phyloP scores from a whole-genome alignment of 2,888 invertebrate species.

The Melanophora roralis region DNA sequence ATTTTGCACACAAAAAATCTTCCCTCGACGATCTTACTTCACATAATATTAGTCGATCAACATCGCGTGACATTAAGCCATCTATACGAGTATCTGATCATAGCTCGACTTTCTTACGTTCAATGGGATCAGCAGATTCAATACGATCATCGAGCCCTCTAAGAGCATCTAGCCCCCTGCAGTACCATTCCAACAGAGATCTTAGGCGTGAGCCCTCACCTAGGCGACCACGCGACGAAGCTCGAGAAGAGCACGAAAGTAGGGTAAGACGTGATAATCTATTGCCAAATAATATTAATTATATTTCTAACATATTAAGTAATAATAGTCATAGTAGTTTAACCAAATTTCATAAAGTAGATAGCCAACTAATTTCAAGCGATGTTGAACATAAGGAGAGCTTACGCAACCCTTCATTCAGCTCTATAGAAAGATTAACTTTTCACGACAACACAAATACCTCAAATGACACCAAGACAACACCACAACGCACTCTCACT shows the following conservation, averaged over 20 bases:
- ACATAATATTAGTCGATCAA: conserved; percentile 68
- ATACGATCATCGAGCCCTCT: conserved; percentile 69
- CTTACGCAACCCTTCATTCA: conserved; percentile 63
- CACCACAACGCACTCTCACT: conserved; percentile 51
- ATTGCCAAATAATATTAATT: conserved; percentile 75
- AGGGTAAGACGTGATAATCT: conserved; percentile 76
- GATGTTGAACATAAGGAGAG: conserved; percentile 51
- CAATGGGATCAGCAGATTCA: conserved; percentile 71
- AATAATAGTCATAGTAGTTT: conserved; percentile 74
- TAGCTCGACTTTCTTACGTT: conserved; percentile 64
- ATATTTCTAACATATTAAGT: conserved; percentile 73
- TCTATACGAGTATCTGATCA: conserved; percentile 70
- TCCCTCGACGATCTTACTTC: conserved; percentile 70
- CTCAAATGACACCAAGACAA: conserved; percentile 47
- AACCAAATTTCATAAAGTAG: conserved; percentile 77
- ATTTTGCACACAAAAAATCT: conserved; percentile 71
- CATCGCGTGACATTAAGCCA: conserved; percentile 68
- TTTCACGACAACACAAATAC: conserved; percentile 62
- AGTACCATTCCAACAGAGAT: conserved; percentile 72
- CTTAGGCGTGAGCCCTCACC: conserved; percentile 74
- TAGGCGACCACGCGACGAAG: conserved; percentile 71
- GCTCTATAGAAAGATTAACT: conserved; percentile 60
- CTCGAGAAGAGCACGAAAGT: conserved; percentile 76
- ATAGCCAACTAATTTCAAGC: conserved; percentile 74
- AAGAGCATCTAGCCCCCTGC: conserved; percentile 69